Percentiles rank a stretch among this genome's conserved stretches.
These are phyloP conservation scores for Oegoconia quadripuncta DNA, from an alignment of 2,888 invertebrate genomes.

Conservation along the genomic window DNA sequence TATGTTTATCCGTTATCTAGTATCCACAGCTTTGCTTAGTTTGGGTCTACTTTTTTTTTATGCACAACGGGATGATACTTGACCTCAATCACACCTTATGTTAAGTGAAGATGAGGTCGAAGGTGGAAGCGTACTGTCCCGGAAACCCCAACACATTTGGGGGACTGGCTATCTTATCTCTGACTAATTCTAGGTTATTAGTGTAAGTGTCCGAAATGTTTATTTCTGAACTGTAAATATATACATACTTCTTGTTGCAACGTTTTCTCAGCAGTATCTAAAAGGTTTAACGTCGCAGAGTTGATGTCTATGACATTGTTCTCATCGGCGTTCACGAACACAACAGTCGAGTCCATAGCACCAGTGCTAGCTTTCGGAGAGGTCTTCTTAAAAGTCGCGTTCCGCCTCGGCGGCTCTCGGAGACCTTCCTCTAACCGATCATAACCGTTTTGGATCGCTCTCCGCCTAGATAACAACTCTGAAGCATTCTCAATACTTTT, in stretches of 20 bases:
- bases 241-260: slow-evolving; percentile 45
- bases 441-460: slow-evolving; percentile 48
- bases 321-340: slow-evolving; percentile 54
- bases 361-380: slow-evolving; percentile 42
- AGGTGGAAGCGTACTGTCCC: too few species aligned
- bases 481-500: slow-evolving; percentile 69
- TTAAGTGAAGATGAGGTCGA: too few species aligned
- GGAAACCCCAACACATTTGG: too few species aligned
- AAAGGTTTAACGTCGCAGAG: slow-evolving; percentile 63
- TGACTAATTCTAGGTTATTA: too few species aligned
- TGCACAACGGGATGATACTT: too few species aligned
- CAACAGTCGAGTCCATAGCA: slow-evolving; percentile 57
- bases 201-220: slow-evolving; percentile 4
- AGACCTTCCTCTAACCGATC: slow-evolving; percentile 47
- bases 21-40: too few species aligned
- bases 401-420: slow-evolving; percentile 57
- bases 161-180: too few species aligned
- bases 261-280: slow-evolving; percentile 50
- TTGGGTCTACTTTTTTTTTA: too few species aligned
- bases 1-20: too few species aligned
- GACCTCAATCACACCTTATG: too few species aligned
- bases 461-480: slow-evolving; percentile 59
- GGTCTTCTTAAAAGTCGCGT: slow-evolving; percentile 61
- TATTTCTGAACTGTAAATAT: neutral
- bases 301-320: slow-evolving; percentile 66